Conservation (phyloP, 2,113 vertebrate species). For the Pogonocichla stellata region DNA sequence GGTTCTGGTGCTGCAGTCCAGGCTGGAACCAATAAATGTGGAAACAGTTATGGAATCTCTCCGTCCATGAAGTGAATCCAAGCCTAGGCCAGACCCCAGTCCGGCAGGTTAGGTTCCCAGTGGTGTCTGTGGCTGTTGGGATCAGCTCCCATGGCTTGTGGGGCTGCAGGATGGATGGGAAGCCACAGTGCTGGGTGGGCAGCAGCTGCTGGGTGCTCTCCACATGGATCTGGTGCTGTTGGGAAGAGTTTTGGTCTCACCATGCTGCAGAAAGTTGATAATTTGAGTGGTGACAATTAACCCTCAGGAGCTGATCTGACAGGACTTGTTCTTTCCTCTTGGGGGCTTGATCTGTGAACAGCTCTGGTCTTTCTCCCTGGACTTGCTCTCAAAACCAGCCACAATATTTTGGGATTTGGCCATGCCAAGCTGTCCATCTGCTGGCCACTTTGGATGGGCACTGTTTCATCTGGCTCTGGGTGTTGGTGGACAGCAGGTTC, state of each 20-base stretch:
- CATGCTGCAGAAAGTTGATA: not conserved
- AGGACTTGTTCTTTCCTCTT: not conserved
- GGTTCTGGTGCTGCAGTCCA: not conserved
- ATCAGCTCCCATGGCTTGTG: not conserved
- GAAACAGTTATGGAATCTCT: not conserved
- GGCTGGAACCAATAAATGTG: not conserved
- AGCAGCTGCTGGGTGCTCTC: not conserved
- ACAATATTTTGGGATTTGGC: not conserved
- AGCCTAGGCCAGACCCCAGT: not conserved
- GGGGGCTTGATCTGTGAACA: not conserved
- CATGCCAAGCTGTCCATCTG: not conserved
- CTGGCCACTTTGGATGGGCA: not conserved
- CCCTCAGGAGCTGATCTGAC: not conserved
- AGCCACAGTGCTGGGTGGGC: not conserved
- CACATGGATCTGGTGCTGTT: not conserved
- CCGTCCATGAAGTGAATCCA: not conserved
- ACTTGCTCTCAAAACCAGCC: not conserved
- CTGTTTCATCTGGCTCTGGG: fast-evolving
- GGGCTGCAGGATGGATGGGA: not conserved
- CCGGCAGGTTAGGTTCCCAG: fast-evolving
- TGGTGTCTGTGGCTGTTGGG: not conserved
- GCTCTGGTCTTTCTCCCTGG: not conserved
- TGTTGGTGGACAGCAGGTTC: not conserved
- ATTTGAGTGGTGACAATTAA: not conserved
- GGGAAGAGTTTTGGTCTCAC: not conserved